Evolutionary conservation across 2,888 invertebrate genomes (phyloP).

Genomic region (Eristalis arbustorum): DNA sequence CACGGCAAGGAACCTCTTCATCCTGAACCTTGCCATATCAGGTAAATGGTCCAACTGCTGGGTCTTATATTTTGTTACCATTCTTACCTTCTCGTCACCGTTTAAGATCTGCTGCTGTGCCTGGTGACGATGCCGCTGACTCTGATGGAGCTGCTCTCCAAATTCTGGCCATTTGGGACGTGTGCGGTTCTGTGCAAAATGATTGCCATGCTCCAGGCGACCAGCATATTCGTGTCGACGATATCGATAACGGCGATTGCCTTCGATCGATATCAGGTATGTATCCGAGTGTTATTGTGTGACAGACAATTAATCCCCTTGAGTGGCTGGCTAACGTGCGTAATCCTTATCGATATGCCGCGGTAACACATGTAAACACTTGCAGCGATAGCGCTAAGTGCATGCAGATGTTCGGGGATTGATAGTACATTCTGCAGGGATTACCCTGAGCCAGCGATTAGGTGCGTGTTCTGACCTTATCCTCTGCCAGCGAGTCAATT

Average conservation of each 20-base stretch:
- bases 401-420: constrained; percentile 4
- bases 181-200: constrained; percentile 90
- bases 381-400: constrained; percentile 36
- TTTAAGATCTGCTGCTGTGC: constrained; percentile 88
- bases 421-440: neutral
- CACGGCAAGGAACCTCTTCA: constrained; percentile 95
- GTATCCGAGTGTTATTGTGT: neutral
- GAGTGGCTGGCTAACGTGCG: neutral
- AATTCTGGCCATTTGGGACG: constrained; percentile 91
- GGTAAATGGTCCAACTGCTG: constrained; percentile 74
- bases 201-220: constrained; percentile 92
- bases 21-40: constrained; percentile 92
- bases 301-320: neutral
- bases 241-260: constrained; percentile 96
- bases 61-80: constrained; percentile 2
- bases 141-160: constrained; percentile 90
- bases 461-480: neutral
- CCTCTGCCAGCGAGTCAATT: neutral
- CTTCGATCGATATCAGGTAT: constrained; percentile 89
- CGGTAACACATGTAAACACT: constrained; percentile 28
- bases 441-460: neutral
- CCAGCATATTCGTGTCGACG: constrained; percentile 95
- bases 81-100: neutral
- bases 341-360: neutral
- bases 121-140: constrained; percentile 95